Percentiles rank a stretch among this genome's conserved stretches.
Conservation (phyloP, 2,888 invertebrate genomes). For the Agrenia bidenticulata region DNA sequence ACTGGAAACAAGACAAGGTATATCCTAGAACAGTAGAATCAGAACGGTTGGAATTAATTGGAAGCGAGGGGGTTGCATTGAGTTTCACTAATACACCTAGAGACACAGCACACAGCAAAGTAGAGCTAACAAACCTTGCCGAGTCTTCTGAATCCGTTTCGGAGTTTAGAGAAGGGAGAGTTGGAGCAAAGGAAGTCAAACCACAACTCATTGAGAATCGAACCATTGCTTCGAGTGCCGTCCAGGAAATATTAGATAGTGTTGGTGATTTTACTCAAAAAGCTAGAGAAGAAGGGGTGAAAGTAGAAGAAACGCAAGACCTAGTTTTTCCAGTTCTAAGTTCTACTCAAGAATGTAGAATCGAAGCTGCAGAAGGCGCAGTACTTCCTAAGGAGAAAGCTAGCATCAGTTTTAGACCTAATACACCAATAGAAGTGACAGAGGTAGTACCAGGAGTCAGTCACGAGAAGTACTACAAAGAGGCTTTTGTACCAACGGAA, state of each 20-base stretch:
- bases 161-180: background rate
- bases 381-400: background rate
- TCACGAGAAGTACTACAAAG: constrained; percentile 75
- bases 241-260: background rate
- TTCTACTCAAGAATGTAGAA: background rate
- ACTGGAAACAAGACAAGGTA: background rate
- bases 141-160: background rate
- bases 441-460: constrained; percentile 71
- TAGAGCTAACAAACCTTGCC: background rate
- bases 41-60: background rate
- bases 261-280: background rate
- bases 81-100: background rate
- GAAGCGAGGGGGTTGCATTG: background rate
- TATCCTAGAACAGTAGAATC: background rate
- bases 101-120: constrained; percentile 1
- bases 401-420: background rate
- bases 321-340: background rate
- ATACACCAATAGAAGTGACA: constrained; percentile 57
- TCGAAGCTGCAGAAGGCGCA: background rate
- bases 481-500: constrained; percentile 77
- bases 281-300: background rate
- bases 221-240: background rate
- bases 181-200: background rate
- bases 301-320: background rate
- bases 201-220: background rate